Conservation (phyloP, 2,888 invertebrate genomes). For the Archips crataeganus region DNA sequence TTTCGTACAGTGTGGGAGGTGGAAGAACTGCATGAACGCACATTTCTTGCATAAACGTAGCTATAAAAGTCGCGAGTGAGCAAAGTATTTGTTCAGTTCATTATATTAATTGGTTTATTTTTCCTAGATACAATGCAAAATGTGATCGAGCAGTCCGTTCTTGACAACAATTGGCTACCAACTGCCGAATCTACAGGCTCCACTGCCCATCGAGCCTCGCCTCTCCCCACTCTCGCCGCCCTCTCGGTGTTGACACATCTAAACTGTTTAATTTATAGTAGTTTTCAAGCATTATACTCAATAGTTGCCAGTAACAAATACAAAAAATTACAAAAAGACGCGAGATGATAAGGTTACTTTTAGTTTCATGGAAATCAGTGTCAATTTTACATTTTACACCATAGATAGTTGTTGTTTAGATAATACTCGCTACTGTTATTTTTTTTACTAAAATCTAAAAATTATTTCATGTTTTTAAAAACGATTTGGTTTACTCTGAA, state of each 20-base stretch:
- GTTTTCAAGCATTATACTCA: slow-evolving; percentile 52
- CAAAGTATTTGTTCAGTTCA: too few relatives aligned
- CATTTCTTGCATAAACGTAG: too few relatives aligned
- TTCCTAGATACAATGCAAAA: slow-evolving; percentile 80
- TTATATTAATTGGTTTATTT: neutral
- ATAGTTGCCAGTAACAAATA: slow-evolving; percentile 49
- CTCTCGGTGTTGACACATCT: slow-evolving; percentile 63
- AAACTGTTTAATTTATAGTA: slow-evolving; percentile 52
- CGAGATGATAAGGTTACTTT: slow-evolving; percentile 70
- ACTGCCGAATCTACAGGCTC: slow-evolving; percentile 77
- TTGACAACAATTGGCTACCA: slow-evolving; percentile 83
- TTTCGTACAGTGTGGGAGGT: too few relatives aligned
- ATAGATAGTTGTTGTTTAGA: slow-evolving; percentile 41
- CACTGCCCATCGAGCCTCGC: slow-evolving; percentile 58
- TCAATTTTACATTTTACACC: slow-evolving; percentile 54
- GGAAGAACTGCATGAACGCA: too few relatives aligned
- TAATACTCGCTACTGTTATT: slow-evolving; percentile 12
- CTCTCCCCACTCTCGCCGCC: slow-evolving; percentile 61
- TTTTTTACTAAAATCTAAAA: neutral
- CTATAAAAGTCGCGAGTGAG: too few relatives aligned
- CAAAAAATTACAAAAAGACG: slow-evolving; percentile 52
- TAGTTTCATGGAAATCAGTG: slow-evolving; percentile 43
- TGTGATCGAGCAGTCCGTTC: slow-evolving; percentile 82
- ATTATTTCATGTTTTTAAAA: neutral
- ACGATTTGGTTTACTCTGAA: too few relatives aligned